Percentiles rank a stretch among this genome's conserved stretches.
Evolutionary conservation across 2,888 invertebrate genomes (phyloP).

Genomic region (Leptinotarsa haldemani): DNA sequence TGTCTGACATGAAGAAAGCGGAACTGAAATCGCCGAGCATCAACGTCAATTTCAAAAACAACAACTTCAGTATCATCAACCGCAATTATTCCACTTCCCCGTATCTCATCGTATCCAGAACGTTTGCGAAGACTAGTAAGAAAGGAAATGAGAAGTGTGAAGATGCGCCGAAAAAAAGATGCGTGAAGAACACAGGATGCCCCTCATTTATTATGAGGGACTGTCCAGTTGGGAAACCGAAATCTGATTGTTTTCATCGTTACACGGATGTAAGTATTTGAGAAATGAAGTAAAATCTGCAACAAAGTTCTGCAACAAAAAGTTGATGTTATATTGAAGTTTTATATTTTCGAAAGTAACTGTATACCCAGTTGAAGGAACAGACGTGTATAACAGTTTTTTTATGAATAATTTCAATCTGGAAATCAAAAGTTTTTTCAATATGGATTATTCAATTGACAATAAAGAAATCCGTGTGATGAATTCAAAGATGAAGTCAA

Average conservation of each 20-base stretch:
- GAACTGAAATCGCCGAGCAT: slow-evolving; percentile 25
- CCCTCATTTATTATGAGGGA: slow-evolving; percentile 13
- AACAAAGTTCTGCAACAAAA: too few relatives aligned
- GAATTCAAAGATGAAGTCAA: neutral
- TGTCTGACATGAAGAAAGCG: slow-evolving; percentile 24
- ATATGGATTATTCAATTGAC: too few relatives aligned
- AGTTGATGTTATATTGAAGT: too few relatives aligned
- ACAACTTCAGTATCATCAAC: slow-evolving; percentile 24
- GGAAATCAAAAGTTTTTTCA: too few relatives aligned
- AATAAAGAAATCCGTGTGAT: too few relatives aligned
- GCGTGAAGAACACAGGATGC: neutral
- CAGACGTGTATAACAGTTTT: too few relatives aligned
- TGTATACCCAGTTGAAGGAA: too few relatives aligned
- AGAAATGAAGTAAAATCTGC: neutral
- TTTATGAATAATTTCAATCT: too few relatives aligned
- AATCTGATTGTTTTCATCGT: slow-evolving; percentile 7
- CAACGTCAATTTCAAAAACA: slow-evolving; percentile 21
- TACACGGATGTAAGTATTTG: slow-evolving; percentile 18
- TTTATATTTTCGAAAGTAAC: too few relatives aligned
- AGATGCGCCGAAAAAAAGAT: neutral
- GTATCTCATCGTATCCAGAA: slow-evolving; percentile 17
- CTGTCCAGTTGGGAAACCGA: slow-evolving; percentile 12
- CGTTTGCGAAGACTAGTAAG: slow-evolving; percentile 1
- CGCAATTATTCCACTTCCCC: slow-evolving; percentile 24
- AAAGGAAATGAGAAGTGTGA: slow-evolving; percentile 21